phyloP scores from a whole-genome alignment of 1,140 invertebrate genomes.

The Camponotus pennsylvanicus region DNA sequence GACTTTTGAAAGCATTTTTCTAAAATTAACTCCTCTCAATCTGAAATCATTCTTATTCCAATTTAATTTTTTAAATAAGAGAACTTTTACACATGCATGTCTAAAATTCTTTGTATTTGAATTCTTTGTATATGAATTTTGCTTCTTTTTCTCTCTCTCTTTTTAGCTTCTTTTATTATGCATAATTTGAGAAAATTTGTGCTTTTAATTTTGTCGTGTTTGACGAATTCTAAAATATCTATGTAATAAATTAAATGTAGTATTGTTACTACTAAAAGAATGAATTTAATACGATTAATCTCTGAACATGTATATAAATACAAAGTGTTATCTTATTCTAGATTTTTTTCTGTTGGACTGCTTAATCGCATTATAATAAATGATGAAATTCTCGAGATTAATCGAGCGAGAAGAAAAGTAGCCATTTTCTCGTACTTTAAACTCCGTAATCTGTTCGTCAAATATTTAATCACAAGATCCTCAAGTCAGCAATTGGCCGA shows the following conservation, averaged over 20 bases:
- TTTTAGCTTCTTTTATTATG: not conserved
- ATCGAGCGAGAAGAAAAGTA: not conserved
- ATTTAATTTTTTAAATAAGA: not conserved
- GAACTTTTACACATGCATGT: not conserved
- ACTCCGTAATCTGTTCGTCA: slow-evolving; percentile 29
- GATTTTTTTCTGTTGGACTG: slow-evolving; percentile 9
- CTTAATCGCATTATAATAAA: slow-evolving; percentile 5
- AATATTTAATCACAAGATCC: slow-evolving; percentile 51
- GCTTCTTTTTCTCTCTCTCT: not conserved
- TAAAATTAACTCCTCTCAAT: not conserved
- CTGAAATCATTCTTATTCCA: not conserved
- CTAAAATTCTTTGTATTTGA: not conserved
- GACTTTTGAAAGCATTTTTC: not conserved
- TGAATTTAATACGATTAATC: too few relatives aligned
- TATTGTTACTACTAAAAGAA: not conserved
- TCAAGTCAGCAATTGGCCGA: not conserved
- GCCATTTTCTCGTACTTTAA: slow-evolving; percentile 58
- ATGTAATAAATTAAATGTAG: not conserved
- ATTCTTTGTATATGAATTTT: not conserved
- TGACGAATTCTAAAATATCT: not conserved
- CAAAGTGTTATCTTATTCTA: not conserved
- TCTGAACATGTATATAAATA: too few relatives aligned
- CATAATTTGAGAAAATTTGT: not conserved
- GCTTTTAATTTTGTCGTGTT: not conserved
- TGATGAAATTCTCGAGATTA: not conserved